phyloP scores from a whole-genome alignment of 2,113 vertebrate genomes.

The Myocastor coypus region DNA sequence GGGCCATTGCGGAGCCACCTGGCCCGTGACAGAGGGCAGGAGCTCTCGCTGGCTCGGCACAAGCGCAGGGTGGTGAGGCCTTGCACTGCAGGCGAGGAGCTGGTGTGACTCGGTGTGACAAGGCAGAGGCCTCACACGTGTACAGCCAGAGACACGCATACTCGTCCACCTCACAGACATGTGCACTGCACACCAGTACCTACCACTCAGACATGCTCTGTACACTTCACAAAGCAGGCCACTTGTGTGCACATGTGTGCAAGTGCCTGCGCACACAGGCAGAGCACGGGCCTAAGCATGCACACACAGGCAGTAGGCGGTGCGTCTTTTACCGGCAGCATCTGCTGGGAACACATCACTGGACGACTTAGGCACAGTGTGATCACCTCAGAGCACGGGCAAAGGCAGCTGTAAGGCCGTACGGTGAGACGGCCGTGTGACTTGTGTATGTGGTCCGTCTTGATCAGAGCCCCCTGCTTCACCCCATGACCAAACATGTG shows the following conservation, averaged over 20 bases:
- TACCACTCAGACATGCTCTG: not conserved
- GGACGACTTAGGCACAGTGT: not conserved
- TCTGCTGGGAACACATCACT: not conserved
- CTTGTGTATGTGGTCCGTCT: not conserved
- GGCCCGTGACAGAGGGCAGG: not conserved
- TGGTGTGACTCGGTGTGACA: not conserved
- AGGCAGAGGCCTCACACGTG: no score
- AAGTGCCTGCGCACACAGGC: not conserved
- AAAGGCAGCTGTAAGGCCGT: not conserved
- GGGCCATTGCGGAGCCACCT: not conserved
- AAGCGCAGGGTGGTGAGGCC: rapidly evolving
- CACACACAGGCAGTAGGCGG: not conserved
- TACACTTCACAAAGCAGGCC: not conserved
- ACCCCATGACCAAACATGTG: not conserved
- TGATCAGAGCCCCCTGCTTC: not conserved
- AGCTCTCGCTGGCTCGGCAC: not conserved
- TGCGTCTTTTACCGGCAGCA: no score
- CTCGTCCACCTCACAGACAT: no score
- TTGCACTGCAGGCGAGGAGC: not conserved
- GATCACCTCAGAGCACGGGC: not conserved
- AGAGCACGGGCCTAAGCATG: not conserved
- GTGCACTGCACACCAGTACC: not conserved
- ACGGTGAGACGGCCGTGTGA: not conserved
- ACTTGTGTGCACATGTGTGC: not conserved
- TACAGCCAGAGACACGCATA: not conserved